Percentiles rank a stretch among this genome's conserved stretches.
These are phyloP conservation scores for Sinella curviseta DNA, from an alignment of 1,140 invertebrate genomes.

Conservation along the genomic window DNA sequence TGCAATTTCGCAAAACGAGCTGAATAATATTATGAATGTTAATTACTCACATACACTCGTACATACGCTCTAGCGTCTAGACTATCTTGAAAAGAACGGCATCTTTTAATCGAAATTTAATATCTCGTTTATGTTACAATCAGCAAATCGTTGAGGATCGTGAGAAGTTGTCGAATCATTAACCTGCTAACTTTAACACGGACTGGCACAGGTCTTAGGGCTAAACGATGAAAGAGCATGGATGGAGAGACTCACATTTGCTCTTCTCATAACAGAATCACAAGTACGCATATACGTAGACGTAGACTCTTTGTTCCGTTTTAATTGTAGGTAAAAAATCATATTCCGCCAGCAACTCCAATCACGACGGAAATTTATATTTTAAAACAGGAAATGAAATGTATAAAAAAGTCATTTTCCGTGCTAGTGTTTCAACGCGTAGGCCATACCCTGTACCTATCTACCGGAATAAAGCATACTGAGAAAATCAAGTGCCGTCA, in stretches of 20 bases:
- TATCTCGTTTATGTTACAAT: background rate
- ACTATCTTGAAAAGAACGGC: background rate
- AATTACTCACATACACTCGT: background rate
- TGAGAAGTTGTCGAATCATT: background rate
- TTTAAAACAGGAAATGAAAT: background rate
- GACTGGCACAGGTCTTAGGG: background rate
- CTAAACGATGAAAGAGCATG: background rate
- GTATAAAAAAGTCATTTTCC: background rate
- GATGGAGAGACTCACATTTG: background rate
- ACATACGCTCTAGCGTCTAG: too few relatives aligned
- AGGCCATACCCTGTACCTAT: background rate
- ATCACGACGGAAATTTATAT: background rate
- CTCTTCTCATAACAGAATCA: background rate
- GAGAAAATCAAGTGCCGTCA: background rate
- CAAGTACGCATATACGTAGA: background rate
- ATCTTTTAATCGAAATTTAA: background rate
- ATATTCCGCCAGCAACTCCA: background rate
- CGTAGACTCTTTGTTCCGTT: background rate
- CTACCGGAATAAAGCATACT: background rate
- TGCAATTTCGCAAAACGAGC: too few relatives aligned
- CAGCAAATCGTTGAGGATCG: background rate
- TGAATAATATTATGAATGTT: too few relatives aligned
- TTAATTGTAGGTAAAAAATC: background rate
- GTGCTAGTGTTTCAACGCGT: background rate
- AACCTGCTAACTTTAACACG: background rate